Evolutionary conservation across 2,113 vertebrate genomes (phyloP).

Genomic region (Gambusia holbrooki): DNA sequence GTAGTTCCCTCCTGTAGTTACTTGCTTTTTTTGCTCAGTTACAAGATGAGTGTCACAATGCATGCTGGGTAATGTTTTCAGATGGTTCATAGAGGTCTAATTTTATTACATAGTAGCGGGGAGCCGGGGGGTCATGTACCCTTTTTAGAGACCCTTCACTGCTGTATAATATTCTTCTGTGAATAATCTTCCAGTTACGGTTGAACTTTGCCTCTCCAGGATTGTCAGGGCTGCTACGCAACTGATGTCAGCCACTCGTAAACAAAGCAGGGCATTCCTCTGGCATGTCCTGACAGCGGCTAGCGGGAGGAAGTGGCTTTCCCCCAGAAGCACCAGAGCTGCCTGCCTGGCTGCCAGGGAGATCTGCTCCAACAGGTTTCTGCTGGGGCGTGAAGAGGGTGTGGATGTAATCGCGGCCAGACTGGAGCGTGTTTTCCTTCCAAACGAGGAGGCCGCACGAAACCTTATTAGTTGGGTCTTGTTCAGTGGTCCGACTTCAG

Average conservation of each 20-base stretch:
- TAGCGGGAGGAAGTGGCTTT: constrained; percentile 42
- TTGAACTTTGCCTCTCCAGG: neutral
- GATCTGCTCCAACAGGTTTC: constrained; percentile 4
- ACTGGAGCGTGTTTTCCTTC: no score
- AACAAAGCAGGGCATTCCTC: constrained; percentile 60
- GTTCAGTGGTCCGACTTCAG: neutral
- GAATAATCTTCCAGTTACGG: no score
- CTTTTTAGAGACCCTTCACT: no score
- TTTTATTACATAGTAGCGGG: no score
- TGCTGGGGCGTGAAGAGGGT: constrained; percentile 34
- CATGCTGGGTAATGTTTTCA: no score
- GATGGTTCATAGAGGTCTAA: no score
- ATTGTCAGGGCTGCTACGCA: neutral
- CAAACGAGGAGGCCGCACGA: neutral
- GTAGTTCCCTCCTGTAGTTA: no score
- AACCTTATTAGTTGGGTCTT: neutral
- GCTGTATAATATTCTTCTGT: no score
- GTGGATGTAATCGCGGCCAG: neutral
- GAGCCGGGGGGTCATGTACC: no score
- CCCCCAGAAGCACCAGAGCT: constrained; percentile 32
- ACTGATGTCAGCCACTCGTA: constrained; percentile 4
- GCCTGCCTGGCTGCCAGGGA: neutral
- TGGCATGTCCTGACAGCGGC: constrained; percentile 45
- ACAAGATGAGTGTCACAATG: no score
- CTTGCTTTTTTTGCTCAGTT: no score